phyloP scores from a whole-genome alignment of 2,113 vertebrate genomes.

The Hypanus sabinus region DNA sequence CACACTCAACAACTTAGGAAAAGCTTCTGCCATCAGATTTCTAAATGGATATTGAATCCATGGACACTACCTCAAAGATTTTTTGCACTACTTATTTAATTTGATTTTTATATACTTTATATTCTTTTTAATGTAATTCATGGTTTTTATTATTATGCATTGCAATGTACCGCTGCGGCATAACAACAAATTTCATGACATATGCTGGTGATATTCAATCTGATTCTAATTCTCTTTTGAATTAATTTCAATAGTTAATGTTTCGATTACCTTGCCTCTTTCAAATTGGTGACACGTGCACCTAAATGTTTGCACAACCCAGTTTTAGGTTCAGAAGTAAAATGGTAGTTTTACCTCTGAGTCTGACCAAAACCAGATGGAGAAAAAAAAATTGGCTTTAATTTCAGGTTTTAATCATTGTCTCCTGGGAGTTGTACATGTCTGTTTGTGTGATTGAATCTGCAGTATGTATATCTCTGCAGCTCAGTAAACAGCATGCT shows the following conservation, averaged over 20 bases:
- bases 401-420: not conserved
- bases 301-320: not conserved
- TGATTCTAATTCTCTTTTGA: not conserved
- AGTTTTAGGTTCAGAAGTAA: not conserved
- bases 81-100: too few species aligned
- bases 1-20: too few species aligned
- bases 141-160: too few species aligned
- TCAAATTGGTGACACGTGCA: not conserved
- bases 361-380: not conserved
- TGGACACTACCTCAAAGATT: too few species aligned
- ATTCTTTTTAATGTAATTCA: too few species aligned
- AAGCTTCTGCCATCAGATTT: too few species aligned
- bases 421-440: not conserved
- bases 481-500: not conserved
- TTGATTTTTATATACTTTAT: too few species aligned
- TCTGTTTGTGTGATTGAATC: too few species aligned
- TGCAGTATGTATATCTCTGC: not conserved
- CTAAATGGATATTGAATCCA: too few species aligned
- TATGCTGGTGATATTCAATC: not conserved
- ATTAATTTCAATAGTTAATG: not conserved
- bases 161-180: too few species aligned
- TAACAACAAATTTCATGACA: too few species aligned
- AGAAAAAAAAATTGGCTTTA: not conserved
- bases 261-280: not conserved
- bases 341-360: not conserved